Conservation (phyloP, 1,140 invertebrate species). For the Bemisia tabaci region DNA sequence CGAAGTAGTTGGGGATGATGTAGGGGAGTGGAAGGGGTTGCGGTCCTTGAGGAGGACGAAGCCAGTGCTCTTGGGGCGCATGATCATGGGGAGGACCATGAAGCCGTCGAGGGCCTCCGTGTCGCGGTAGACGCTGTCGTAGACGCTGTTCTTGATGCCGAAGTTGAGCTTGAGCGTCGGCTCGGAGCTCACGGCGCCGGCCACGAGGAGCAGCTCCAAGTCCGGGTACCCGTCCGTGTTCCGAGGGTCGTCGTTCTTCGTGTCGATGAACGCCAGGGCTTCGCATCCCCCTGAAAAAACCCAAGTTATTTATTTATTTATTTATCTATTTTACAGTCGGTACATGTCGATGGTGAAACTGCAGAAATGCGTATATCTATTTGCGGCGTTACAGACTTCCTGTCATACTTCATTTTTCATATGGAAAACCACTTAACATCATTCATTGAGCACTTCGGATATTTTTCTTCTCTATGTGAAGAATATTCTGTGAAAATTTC, state of each 20-base stretch:
- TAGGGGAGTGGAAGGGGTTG: constrained; percentile 56
- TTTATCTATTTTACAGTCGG: too few species aligned
- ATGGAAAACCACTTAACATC: too few species aligned
- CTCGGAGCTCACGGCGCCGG: constrained; percentile 38
- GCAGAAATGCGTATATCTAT: too few species aligned
- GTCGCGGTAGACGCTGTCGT: constrained; percentile 34
- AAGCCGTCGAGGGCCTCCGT: constrained; percentile 40
- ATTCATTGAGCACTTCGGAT: too few species aligned
- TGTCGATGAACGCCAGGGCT: constrained; percentile 57
- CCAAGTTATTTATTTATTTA: too few species aligned
- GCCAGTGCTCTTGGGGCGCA: constrained; percentile 60
- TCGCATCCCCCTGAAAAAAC: constrained; percentile 77
- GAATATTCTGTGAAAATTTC: too few species aligned
- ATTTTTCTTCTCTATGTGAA: too few species aligned
- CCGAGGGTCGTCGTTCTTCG: constrained; percentile 40
- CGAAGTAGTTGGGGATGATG: constrained; percentile 70
- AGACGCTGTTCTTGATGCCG: constrained; percentile 41
- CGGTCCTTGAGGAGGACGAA: constrained; percentile 46
- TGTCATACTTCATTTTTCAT: too few species aligned
- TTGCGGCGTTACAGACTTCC: too few species aligned
- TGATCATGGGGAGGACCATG: constrained; percentile 49
- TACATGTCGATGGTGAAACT: too few species aligned
- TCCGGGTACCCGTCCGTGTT: constrained; percentile 51
- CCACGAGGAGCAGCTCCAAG: constrained; percentile 53
- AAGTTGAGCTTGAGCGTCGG: constrained; percentile 37